Conservation (phyloP, 30 jellyfish, hydroid and myxozoan genomes). For the Morbakka virulenta region DNA sequence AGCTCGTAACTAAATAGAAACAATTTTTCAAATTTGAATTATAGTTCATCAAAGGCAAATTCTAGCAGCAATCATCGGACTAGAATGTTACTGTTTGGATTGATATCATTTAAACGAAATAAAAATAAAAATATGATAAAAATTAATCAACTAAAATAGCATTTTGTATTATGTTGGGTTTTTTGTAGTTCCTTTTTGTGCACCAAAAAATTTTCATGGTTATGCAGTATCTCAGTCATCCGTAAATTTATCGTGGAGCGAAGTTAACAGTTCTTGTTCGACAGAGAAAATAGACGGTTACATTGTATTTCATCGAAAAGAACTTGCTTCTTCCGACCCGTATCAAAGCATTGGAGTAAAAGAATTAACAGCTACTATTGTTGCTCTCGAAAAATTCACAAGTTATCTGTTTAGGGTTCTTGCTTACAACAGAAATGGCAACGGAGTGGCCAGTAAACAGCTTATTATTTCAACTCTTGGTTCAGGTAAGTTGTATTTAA, state of each 20-base stretch:
- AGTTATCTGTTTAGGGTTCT: conserved; percentile 56
- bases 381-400: conserved; percentile 44
- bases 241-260: conserved; percentile 40
- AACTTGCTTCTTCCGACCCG: conserved; percentile 15
- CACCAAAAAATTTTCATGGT: not conserved
- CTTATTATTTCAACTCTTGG: conserved; percentile 17
- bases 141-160: no score
- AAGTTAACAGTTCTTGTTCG: conserved; percentile 7
- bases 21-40: no score
- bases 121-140: no score
- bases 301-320: conserved; percentile 43
- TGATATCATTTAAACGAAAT: no score
- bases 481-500: conserved; percentile 11
- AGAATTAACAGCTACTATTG: conserved; percentile 4
- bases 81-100: no score
- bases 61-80: no score
- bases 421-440: conserved; percentile 64
- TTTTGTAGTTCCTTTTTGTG: not conserved
- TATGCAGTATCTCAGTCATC: conserved; percentile 35
- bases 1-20: no score
- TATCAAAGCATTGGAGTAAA: conserved; percentile 47
- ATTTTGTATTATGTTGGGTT: no score
- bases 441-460: conserved; percentile 65
- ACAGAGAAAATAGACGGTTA: conserved; percentile 56
- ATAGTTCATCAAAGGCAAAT: no score